Percentiles rank a stretch among this genome's conserved stretches.
phyloP scores from a whole-genome alignment of 2,113 vertebrate genomes.

The Coptodon bakossiorum region DNA sequence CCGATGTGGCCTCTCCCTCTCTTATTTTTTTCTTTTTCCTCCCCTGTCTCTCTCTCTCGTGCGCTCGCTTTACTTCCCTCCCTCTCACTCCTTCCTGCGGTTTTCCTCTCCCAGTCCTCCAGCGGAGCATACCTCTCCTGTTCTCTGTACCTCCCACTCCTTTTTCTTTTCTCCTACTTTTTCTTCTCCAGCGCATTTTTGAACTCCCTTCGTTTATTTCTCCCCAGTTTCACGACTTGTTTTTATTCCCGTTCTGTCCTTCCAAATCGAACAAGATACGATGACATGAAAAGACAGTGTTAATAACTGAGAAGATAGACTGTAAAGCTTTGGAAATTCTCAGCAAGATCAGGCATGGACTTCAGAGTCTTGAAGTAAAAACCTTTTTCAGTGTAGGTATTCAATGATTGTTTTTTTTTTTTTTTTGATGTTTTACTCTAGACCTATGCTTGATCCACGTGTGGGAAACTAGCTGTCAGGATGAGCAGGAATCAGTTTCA shows the following conservation, averaged over 20 bases:
- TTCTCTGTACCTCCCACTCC: slow-evolving; percentile 27
- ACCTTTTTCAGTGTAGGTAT: background rate
- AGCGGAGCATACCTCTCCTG: slow-evolving; percentile 57
- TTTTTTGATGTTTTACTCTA: background rate
- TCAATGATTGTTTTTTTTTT: background rate
- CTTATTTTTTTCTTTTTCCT: slow-evolving; percentile 13
- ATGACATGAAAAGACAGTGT: background rate
- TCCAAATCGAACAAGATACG: background rate
- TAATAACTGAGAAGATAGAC: background rate
- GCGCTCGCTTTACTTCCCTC: background rate
- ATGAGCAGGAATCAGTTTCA: background rate
- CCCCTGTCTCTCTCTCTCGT: background rate
- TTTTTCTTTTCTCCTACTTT: slow-evolving; percentile 30
- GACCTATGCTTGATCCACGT: background rate
- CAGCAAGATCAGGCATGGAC: background rate
- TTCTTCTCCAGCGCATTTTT: background rate
- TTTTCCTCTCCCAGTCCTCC: slow-evolving; percentile 60
- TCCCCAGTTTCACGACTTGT: background rate
- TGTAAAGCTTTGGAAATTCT: background rate
- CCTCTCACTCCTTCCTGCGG: slow-evolving; percentile 49
- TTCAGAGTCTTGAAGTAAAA: background rate
- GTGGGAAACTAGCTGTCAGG: background rate
- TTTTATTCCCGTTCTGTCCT: background rate
- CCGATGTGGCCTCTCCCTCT: slow-evolving; percentile 49
- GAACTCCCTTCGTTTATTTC: background rate